Conservation (phyloP, 1,140 invertebrate genomes). For the Camponotus pennsylvanicus region DNA sequence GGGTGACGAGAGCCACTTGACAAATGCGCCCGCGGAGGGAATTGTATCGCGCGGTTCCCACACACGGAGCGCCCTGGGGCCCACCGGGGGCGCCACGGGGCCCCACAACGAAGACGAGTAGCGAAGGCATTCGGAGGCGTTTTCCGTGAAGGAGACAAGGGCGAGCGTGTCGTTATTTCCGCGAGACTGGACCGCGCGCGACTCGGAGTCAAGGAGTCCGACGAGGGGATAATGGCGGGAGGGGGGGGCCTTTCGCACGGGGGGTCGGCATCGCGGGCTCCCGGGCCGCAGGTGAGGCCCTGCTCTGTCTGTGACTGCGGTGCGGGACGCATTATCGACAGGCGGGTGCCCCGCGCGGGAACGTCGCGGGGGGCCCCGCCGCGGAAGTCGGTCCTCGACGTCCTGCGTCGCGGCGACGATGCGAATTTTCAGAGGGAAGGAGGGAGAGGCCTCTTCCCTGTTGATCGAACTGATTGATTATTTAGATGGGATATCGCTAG, state of each 20-base stretch:
- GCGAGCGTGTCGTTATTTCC: slow-evolving; percentile 81
- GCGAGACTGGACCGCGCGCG: slow-evolving; percentile 77
- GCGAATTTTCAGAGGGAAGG: too few relatives aligned
- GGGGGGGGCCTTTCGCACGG: slow-evolving; percentile 62
- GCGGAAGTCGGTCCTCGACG: slow-evolving; percentile 20
- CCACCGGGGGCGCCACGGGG: slow-evolving; percentile 73
- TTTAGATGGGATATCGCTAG: slow-evolving; percentile 17
- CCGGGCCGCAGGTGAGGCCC: slow-evolving; percentile 62
- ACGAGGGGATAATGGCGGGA: not conserved
- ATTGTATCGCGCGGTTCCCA: slow-evolving; percentile 74
- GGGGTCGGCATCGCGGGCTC: slow-evolving; percentile 66
- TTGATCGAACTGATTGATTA: slow-evolving; percentile 40
- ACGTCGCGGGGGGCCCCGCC: slow-evolving; percentile 69
- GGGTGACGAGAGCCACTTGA: slow-evolving; percentile 37
- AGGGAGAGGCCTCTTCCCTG: too few relatives aligned
- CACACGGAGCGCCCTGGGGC: slow-evolving; percentile 74
- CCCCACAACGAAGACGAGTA: slow-evolving; percentile 62
- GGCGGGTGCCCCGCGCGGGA: slow-evolving; percentile 82
- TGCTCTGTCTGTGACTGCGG: slow-evolving; percentile 64
- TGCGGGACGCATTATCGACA: slow-evolving; percentile 79
- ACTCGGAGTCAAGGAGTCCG: slow-evolving; percentile 66
- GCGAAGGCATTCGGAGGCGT: slow-evolving; percentile 46
- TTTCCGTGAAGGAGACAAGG: slow-evolving; percentile 65
- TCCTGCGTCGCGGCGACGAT: slow-evolving; percentile 5
- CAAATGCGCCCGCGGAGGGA: slow-evolving; percentile 23